phyloP scores from a whole-genome alignment of 2,113 vertebrate species.

The Sus scrofa region T2T-Sscrofa CM000817.6:35664001-35664500 shows the following conservation, averaged over 20 bases:
- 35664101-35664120: neutral
- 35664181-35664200: neutral
- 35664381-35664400: rapidly evolving
- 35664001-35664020: slow-evolving; percentile 84
- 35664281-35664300: neutral
- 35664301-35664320: neutral
- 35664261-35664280: no score
- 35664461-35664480: no score
- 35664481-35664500: neutral
- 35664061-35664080: slow-evolving; percentile 78
- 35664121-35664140: neutral
- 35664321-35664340: neutral
- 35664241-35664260: no score
- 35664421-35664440: no score
- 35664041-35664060: slow-evolving; percentile 38
- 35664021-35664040: slow-evolving; percentile 78
- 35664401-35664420: neutral
- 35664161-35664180: neutral
- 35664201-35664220: neutral
- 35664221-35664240: neutral
- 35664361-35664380: neutral
- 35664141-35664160: neutral
- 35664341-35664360: rapidly evolving
- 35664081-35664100: neutral
- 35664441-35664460: rapidly evolving